Base-by-base conservation (phyloP, 2,888 invertebrate genomes). In the Platycheirus albimanus region DNA sequence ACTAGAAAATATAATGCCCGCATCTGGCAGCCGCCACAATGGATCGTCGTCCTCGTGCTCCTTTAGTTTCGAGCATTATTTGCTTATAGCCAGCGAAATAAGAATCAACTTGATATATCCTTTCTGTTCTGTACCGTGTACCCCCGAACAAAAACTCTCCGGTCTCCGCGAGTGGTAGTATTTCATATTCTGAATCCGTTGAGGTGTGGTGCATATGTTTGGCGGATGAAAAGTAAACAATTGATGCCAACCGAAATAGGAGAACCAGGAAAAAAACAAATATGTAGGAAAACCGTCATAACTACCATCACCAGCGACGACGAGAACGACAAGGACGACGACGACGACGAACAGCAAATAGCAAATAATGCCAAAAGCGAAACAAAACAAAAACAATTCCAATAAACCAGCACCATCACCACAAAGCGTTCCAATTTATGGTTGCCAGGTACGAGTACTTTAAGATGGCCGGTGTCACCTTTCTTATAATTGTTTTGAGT, bases 141-240 rank as follows among this genome's bases (percentile, higher is more conserved):
- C n/a, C 6, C 20, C 33, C 36, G 28, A 49, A 19, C 36, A 36
- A 28, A 24, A 13, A n/a, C n/a, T n/a, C n/a, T n/a, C n/a, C 24
- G 43, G 15, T 15, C 38, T n/a, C n/a, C n/a, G n/a, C 3, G 13
- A 24, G 38, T 58, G 56, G 13, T 70, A 38, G 54, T 52, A 54
- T 72, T 67, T 67, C 66, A 66, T 66, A 80, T 66, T 66, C 51
- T 61, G 71, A 41, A 71, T 77, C 66, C 61, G 51, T 54, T 83
- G 77, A 83, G 81, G 81, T 83, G 78, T 74, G 78, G 78, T 72
- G 83, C 83, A 83, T 83, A 83, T 83, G 83, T 83, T 83, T 78
- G 83, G 83, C 56, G 74, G 72, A 83, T 83, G 74, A 83, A 83
- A 83, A 83, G 83, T 83, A 83, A 83, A 83, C 83, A 83, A 83